Conservation (phyloP, 2,797 vertebrate genomes). For the Harpagifer antarcticus region DNA sequence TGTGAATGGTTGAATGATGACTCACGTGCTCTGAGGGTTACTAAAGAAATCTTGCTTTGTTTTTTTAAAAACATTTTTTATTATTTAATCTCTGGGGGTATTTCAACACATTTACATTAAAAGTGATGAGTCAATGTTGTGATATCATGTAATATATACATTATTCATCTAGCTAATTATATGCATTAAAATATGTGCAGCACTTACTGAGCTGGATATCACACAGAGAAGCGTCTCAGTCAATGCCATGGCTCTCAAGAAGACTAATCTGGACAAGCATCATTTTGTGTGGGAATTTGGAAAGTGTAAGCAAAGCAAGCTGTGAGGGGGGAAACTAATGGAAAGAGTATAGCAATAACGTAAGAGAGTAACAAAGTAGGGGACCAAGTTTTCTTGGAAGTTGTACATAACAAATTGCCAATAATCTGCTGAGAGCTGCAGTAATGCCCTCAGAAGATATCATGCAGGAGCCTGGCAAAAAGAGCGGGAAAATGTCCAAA, state of each 20-base stretch:
- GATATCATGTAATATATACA: neutral
- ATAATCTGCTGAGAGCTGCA: neutral
- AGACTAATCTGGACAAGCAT: too few species aligned
- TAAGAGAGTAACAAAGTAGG: neutral
- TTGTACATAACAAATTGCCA: neutral
- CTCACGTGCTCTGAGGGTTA: too few species aligned
- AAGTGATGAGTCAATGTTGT: neutral
- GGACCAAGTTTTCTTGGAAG: neutral
- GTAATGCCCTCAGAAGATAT: neutral
- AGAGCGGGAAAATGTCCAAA: neutral
- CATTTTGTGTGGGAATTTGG: neutral
- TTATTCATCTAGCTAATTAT: neutral
- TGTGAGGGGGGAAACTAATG: neutral
- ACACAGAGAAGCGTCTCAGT: too few species aligned
- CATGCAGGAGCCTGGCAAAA: neutral
- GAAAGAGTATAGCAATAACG: neutral
- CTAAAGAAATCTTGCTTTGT: too few species aligned
- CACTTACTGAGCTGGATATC: neutral
- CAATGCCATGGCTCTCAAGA: too few species aligned
- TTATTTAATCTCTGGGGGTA: neutral
- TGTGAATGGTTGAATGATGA: too few species aligned
- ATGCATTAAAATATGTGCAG: neutral
- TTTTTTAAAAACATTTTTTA: too few species aligned
- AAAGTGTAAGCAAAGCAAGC: conserved; percentile 6
- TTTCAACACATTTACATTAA: neutral